phyloP scores from a whole-genome alignment of 2,113 vertebrate genomes.

The Ciconia stormi region DNA sequence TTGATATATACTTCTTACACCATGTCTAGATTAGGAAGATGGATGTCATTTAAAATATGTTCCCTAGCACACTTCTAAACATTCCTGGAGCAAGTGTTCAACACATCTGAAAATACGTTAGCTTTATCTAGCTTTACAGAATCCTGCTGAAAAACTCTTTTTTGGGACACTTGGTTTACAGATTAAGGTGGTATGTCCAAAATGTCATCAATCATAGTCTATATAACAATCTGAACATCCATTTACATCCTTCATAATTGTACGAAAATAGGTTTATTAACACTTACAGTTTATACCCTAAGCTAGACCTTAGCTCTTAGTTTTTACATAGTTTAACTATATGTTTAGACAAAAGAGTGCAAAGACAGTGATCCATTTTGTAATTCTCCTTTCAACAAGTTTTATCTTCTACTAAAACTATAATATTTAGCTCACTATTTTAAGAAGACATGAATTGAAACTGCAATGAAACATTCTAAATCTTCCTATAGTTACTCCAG shows the following conservation, averaged over 20 bases:
- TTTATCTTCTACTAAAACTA: neutral
- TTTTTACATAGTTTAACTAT: neutral
- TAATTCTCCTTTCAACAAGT: neutral
- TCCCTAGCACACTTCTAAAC: neutral
- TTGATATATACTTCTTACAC: neutral
- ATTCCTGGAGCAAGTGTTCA: neutral
- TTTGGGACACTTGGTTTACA: neutral
- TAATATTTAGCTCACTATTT: neutral
- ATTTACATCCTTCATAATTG: neutral
- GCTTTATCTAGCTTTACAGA: neutral
- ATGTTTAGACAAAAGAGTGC: neutral
- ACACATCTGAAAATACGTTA: conserved; percentile 10
- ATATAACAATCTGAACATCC: neutral
- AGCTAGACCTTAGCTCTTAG: neutral
- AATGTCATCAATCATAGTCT: neutral
- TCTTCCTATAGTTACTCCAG: neutral
- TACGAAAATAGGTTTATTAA: neutral
- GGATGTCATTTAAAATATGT: conserved; percentile 45
- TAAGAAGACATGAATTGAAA: neutral
- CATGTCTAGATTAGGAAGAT: neutral
- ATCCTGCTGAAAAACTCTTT: neutral
- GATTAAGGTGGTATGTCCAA: neutral
- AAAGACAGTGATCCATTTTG: neutral
- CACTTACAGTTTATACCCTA: neutral
- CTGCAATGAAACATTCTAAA: neutral